A percentile compares a stretch with the other conserved stretches of the same genome.
These are phyloP conservation scores for Rotaria socialis DNA, from an alignment of 2,888 invertebrate genomes.

Conservation along the genomic window DNA sequence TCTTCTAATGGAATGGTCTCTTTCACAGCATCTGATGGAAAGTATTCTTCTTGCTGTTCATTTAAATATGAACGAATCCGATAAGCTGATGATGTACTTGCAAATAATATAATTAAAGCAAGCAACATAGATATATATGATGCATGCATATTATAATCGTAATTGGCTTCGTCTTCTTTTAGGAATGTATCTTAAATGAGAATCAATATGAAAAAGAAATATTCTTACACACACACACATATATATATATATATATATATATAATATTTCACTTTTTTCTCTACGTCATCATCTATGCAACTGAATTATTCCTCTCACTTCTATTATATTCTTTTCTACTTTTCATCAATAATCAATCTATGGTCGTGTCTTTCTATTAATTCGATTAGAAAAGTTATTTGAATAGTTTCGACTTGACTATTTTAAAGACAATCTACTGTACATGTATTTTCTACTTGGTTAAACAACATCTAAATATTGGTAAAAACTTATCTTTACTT, in stretches of 20 bases:
- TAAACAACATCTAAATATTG: no score
- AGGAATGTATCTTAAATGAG: not conserved
- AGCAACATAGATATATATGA: not conserved
- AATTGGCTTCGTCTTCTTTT: not conserved
- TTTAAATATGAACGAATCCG: not conserved
- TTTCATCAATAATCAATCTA: no score
- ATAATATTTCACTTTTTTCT: not conserved
- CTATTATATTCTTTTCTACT: no score
- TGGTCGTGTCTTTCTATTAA: no score
- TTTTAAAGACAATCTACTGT: no score
- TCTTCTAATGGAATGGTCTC: not conserved
- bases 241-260: no score
- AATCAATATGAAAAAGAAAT: not conserved
- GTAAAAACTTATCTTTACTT: no score
- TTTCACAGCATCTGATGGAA: not conserved
- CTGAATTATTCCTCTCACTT: no score
- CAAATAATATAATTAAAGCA: not conserved
- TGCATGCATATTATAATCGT: not conserved
- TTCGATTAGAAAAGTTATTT: no score
- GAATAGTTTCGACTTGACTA: no score
- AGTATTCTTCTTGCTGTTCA: not conserved
- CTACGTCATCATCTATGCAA: no score
- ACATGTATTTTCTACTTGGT: no score
- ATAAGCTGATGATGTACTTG: not conserved
- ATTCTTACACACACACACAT: not conserved